Evolutionary conservation across 2,113 vertebrate species (phyloP).

Genomic region (Poecilia latipinna): DNA sequence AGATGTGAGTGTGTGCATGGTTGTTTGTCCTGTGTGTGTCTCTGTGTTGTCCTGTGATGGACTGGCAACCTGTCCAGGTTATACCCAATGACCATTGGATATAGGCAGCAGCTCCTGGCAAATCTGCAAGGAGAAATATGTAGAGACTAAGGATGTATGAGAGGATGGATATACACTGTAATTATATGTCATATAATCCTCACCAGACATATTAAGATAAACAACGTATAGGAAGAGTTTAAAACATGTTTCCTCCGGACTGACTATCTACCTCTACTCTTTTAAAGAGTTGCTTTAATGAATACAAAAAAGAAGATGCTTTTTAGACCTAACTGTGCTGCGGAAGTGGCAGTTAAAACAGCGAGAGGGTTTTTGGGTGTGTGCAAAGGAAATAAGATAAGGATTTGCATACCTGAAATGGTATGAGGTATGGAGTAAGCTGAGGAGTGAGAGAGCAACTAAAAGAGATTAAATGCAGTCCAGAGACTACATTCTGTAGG

Average conservation of each 20-base stretch:
- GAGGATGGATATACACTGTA: background rate
- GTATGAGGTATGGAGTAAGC: slow-evolving; percentile 7
- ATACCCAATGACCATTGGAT: too few relatives aligned
- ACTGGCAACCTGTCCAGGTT: too few relatives aligned
- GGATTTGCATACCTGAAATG: slow-evolving; percentile 55
- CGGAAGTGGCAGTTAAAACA: slow-evolving; percentile 1
- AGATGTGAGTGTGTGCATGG: too few relatives aligned
- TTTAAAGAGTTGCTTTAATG: background rate
- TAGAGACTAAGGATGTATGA: too few relatives aligned
- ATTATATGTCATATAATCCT: background rate
- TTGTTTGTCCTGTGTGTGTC: too few relatives aligned
- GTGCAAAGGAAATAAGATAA: slow-evolving; percentile 40
- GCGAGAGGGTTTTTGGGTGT: slow-evolving; percentile 13
- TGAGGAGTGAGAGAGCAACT: slow-evolving; percentile 6
- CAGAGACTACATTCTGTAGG: background rate
- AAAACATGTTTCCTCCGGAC: background rate
- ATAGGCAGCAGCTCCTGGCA: too few relatives aligned
- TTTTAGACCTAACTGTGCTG: background rate
- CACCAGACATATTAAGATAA: background rate
- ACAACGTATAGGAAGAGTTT: background rate
- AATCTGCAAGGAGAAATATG: too few relatives aligned
- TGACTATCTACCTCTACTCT: background rate
- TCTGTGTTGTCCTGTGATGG: too few relatives aligned
- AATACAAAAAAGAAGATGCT: background rate
- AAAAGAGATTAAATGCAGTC: slow-evolving; percentile 16